Base-by-base conservation (phyloP, 1,140 invertebrate genomes). In the Eumaeus atala region DNA sequence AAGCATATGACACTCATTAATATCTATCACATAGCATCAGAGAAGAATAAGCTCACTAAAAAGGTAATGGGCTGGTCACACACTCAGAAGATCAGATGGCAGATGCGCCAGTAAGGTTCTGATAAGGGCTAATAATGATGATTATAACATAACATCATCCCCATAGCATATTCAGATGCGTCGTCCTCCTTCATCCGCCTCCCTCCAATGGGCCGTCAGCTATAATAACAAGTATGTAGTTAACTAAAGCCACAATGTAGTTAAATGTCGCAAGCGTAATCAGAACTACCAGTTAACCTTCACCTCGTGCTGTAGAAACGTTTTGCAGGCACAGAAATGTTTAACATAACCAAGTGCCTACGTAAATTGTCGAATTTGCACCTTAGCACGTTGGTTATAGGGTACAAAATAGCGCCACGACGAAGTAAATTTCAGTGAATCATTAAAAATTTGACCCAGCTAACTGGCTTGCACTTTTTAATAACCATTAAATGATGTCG, bases 361-460 rank as follows among this genome's bases (percentile, higher is more conserved):
- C n/a, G n/a, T 12, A 3, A 6, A 14, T 44, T 44, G 5, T 8
- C 21, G 6, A 17, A 44, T 44, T 9, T 44, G 17, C 12, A 17
- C 40, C 40, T 17, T 44, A 44, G 14, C 1, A 9, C 16, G 7
- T 8, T 9, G 16, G 16, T 9, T 9, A 18, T 44, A 44, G 12
- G 17, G 40, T 44, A 6, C 12, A 44, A 16, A 16, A 44, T 17
- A 14, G 14, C 17, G 14, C 12, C 3, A 12, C 38, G 21, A 17
- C 16, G 14, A 9, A 44, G 12, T 44, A 6, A 16, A 14, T 44
- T 44, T 44, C 12, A 44, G 40, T 44, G 16, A 44, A 44, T 44
- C 40, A 14, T 44, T 44, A 44, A 44, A 44, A 44, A 44, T 14
- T 44, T 44, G 40, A 44, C 40, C 40, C 17, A 44, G 40, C 40